phyloP scores from a whole-genome alignment of 2,888 invertebrate species.

The Agonopterix heracliana region DNA sequence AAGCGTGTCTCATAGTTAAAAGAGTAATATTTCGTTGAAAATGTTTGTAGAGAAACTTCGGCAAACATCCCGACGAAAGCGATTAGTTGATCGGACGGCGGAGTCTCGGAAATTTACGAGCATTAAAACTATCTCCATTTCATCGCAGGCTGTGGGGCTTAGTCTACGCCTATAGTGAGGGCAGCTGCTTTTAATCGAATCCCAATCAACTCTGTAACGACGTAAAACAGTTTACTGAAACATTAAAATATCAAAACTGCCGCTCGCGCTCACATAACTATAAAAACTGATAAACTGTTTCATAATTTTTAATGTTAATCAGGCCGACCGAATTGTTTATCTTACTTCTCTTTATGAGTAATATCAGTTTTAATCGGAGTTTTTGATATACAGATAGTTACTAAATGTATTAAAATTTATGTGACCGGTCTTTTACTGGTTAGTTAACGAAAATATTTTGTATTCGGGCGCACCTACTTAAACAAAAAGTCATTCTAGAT shows the following conservation, averaged over 20 bases:
- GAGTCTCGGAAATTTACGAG: constrained; percentile 65
- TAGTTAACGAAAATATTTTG: constrained; percentile 6
- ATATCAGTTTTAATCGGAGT: constrained; percentile 13
- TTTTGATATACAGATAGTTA: constrained; percentile 11
- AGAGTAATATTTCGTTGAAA: constrained; percentile 7
- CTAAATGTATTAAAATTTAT: constrained; percentile 5
- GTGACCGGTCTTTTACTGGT: constrained; percentile 4
- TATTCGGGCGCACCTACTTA: background rate
- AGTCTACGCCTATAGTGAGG: constrained; percentile 39
- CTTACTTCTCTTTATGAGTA: constrained; percentile 29
- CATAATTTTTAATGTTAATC: constrained; percentile 45
- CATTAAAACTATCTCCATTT: constrained; percentile 72
- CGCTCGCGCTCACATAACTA: constrained; percentile 35
- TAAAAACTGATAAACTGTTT: constrained; percentile 51
- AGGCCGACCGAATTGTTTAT: constrained; percentile 31
- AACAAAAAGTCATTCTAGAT: background rate
- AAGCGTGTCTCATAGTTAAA: background rate
- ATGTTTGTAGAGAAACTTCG: constrained; percentile 50
- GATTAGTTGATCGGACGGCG: constrained; percentile 59
- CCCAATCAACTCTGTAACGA: constrained; percentile 62
- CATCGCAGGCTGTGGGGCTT: constrained; percentile 55
- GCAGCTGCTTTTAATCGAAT: constrained; percentile 69
- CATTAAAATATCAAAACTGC: constrained; percentile 51
- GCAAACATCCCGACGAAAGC: constrained; percentile 50
- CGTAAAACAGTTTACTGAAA: constrained; percentile 61